Evolutionary conservation across 2,797 vertebrate genomes (phyloP).

Genomic region (Pseudochirops corinnae): DNA sequence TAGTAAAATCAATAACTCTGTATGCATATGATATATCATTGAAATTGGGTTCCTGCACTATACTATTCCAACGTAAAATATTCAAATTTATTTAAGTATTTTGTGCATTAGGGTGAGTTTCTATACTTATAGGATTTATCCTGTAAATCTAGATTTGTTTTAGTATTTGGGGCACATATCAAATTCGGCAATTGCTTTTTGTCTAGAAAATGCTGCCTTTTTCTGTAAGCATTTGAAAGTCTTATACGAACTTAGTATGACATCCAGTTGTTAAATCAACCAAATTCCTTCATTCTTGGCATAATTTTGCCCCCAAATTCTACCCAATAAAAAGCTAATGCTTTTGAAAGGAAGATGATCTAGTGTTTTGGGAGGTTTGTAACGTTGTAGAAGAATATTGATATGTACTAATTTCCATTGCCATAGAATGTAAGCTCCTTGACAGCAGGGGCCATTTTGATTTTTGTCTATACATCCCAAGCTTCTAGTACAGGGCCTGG

Average conservation of each 20-base stretch:
- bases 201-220: conserved; percentile 4
- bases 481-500: background rate
- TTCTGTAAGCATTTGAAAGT: conserved; percentile 14
- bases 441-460: background rate
- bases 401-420: background rate
- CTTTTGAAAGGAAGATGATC: background rate
- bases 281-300: conserved; percentile 23
- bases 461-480: background rate
- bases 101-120: background rate
- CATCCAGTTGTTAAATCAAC: background rate
- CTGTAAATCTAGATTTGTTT: background rate
- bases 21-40: background rate
- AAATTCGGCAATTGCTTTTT: conserved; percentile 17
- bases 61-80: conserved; percentile 41
- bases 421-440: background rate
- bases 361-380: background rate
- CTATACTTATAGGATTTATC: background rate
- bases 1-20: conserved; percentile 2
- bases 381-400: background rate
- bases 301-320: conserved; percentile 14
- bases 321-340: background rate
- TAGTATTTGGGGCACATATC: background rate
- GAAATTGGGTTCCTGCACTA: background rate
- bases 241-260: background rate
- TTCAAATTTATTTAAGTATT: conserved; percentile 43